These are phyloP conservation scores for Rhagium mordax DNA, from an alignment of 2,888 invertebrate species.

Conservation along the genomic window DNA sequence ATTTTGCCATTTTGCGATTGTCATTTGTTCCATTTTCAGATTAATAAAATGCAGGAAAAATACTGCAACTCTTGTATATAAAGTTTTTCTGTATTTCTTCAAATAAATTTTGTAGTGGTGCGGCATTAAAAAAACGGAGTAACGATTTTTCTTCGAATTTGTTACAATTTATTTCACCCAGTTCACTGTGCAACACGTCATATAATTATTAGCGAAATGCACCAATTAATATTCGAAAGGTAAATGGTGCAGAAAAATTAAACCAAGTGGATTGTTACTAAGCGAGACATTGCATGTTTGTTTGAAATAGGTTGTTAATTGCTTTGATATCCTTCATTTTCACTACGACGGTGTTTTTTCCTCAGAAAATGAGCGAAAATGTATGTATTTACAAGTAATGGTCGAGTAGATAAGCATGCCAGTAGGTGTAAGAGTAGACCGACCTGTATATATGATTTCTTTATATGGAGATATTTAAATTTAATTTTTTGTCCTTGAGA, in stretches of 20 bases:
- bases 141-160: background rate
- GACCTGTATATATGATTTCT: background rate
- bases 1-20: too few species aligned
- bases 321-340: constrained; percentile 17
- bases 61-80: too few species aligned
- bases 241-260: constrained; percentile 27
- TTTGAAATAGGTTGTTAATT: constrained; percentile 11
- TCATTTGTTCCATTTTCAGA: too few species aligned
- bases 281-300: constrained; percentile 20
- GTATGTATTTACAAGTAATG: background rate
- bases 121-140: too few species aligned
- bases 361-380: background rate
- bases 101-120: too few species aligned
- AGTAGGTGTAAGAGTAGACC: background rate
- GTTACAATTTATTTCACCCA: background rate
- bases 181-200: background rate
- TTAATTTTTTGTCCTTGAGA: background rate
- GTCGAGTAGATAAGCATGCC: background rate
- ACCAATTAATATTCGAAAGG: constrained; percentile 13
- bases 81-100: too few species aligned
- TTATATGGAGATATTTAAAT: background rate
- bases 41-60: too few species aligned
- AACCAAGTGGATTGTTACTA: constrained; percentile 20
- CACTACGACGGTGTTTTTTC: background rate
- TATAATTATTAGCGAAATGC: constrained; percentile 16